Conservation (phyloP, 2,888 invertebrate genomes). For the Acleris sparsana region DNA sequence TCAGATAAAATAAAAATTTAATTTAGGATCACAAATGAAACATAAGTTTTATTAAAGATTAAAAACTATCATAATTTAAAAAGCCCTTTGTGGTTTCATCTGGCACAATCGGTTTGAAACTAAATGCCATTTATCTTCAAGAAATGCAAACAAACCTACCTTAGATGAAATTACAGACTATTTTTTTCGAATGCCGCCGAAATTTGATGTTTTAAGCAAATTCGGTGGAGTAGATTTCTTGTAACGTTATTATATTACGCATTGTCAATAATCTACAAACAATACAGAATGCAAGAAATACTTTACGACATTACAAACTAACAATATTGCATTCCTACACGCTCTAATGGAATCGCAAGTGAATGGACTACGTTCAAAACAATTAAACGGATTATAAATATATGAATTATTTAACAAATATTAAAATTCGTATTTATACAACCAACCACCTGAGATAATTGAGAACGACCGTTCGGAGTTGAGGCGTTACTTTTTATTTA, state of each 20-base stretch:
- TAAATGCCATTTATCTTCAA: constrained; percentile 41
- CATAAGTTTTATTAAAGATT: constrained; percentile 54
- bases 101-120: constrained; percentile 25
- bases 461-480: constrained; percentile 59
- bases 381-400: constrained; percentile 56
- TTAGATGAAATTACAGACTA: constrained; percentile 30
- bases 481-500: constrained; percentile 61
- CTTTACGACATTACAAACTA: constrained; percentile 13
- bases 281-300: constrained; percentile 15
- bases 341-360: constrained; percentile 6
- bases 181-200: constrained; percentile 13
- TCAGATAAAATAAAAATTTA: constrained; percentile 69
- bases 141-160: constrained; percentile 37
- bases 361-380: constrained; percentile 39
- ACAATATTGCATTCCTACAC: constrained; percentile 21
- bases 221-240: neutral
- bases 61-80: constrained; percentile 52
- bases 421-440: constrained; percentile 58
- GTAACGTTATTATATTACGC: neutral
- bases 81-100: constrained; percentile 24
- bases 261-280: constrained; percentile 9
- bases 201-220: constrained; percentile 3
- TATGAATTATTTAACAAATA: constrained; percentile 60
- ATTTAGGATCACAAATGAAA: constrained; percentile 76
- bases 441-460: constrained; percentile 52